These are phyloP conservation scores for Pemphredon lugubris DNA, from an alignment of 2,888 invertebrate genomes.

Conservation along the genomic window DNA sequence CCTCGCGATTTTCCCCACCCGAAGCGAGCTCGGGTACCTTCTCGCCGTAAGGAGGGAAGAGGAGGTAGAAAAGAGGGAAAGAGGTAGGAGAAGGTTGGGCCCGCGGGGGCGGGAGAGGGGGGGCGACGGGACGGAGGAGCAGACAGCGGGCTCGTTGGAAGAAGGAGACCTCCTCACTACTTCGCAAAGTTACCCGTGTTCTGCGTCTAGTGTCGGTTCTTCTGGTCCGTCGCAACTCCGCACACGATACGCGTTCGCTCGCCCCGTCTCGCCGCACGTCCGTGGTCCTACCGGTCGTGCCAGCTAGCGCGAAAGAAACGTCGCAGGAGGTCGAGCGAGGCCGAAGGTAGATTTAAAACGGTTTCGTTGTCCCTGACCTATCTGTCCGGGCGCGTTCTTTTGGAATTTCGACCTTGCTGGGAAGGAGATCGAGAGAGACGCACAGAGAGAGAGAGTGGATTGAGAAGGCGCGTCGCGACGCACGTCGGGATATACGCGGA, in stretches of 20 bases:
- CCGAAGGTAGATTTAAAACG: slow-evolving; percentile 12
- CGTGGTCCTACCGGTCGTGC: no score
- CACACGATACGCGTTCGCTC: no score
- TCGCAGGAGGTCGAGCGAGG: background rate
- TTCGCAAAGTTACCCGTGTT: slow-evolving; percentile 59
- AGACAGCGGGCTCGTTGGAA: slow-evolving; percentile 46
- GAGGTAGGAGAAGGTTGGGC: slow-evolving; percentile 22
- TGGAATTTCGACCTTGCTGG: slow-evolving; percentile 12
- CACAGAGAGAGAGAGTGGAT: no score
- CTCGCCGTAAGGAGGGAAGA: slow-evolving; percentile 38
- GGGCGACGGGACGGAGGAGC: no score
- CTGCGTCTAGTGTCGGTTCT: slow-evolving; percentile 51
- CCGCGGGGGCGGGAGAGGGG: slow-evolving; percentile 26
- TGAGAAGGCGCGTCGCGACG: no score
- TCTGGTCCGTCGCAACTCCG: slow-evolving; percentile 25
- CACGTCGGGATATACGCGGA: no score
- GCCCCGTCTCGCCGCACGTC: background rate
- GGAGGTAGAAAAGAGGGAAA: slow-evolving; percentile 9
- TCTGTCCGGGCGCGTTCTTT: background rate
- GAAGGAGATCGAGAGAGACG: background rate
- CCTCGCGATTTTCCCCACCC: slow-evolving; percentile 25
- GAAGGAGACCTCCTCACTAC: slow-evolving; percentile 52
- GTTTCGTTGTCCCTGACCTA: slow-evolving; percentile 31
- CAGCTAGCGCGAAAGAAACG: background rate
- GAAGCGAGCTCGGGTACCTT: slow-evolving; percentile 11